Evolutionary conservation across 92 coral and sea anemone species (phyloP), one percentile per base, ranked within the genome.

Genomic region (Anthopleura xanthogrammica): DNA sequence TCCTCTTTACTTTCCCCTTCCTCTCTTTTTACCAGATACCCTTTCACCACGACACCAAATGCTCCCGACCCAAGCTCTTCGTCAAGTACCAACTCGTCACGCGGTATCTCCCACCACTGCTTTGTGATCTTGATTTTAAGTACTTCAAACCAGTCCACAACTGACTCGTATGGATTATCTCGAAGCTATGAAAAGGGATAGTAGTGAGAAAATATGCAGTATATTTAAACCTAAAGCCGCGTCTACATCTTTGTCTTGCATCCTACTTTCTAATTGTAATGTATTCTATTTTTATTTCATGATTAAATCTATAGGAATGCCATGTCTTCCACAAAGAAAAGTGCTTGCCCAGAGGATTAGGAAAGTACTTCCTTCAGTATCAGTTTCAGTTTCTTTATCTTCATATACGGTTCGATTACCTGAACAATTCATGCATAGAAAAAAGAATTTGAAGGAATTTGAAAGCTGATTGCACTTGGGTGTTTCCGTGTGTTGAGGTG

Each of bases 11-110:
- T 29, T 29, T 29, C 36, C 48, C 83, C 83, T 12, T 62, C 75
- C 60, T 76, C 77, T 41, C 64, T 40, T 52, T 56, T 84, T 41
- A 52, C 55, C 41, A 87, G 13, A 39, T 41, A 41, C 3, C 86
- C 90, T 77, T 83, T 87, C 80, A 17, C 36, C 5, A 87, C 90
- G 62, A 77, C 84, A 29, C 87, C 87, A 83, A 87, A 87, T 12
- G 84, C 81, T 40, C 90, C 90, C 19, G 81, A 48, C 16, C 87
- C 90, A 64, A 87, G 80, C 62, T 71, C 80, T 17, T 83, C 40
- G 19, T 68, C 90, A 52, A 87, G 55, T 17, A 29, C 22, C 60
- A 87, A 48, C n/a, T 79, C 78, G 6, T 83, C 90, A 46, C 90
- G 87, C 39, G 90, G 81, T 20, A 87, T 80, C 66, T 87, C 90